These are phyloP conservation scores for Sebastes vulpes DNA, from an alignment of 2,797 vertebrate species.

Conservation along the genomic window DNA sequence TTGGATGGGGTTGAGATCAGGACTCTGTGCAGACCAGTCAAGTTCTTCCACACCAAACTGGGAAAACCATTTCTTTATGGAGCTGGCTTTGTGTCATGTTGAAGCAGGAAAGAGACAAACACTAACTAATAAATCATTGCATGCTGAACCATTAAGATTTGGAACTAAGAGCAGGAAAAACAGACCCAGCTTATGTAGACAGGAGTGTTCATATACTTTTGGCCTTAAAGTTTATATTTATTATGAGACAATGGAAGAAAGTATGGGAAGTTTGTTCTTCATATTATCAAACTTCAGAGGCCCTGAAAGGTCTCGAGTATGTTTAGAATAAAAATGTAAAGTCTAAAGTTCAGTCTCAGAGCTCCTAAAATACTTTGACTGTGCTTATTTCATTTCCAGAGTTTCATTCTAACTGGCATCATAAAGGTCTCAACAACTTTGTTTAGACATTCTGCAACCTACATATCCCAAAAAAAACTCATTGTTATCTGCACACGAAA, in stretches of 20 bases:
- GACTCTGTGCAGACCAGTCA: not conserved
- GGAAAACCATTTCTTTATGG: not conserved
- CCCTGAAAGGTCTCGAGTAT: constrained; percentile 1
- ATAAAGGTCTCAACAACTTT: constrained; percentile 47
- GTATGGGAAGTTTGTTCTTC: not conserved
- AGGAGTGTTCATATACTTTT: not conserved
- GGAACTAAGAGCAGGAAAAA: not conserved
- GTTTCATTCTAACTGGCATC: constrained; percentile 25
- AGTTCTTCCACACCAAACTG: not conserved
- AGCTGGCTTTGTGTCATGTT: not conserved
- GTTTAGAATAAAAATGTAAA: constrained; percentile 13
- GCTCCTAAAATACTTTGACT: constrained; percentile 8
- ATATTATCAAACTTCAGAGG: not conserved
- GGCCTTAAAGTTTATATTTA: not conserved
- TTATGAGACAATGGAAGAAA: not conserved
- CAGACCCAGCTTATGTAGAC: not conserved
- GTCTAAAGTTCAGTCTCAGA: constrained; percentile 16
- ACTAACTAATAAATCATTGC: not conserved
- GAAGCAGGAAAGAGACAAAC: not conserved
- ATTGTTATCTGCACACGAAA: not conserved
- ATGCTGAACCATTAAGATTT: not conserved
- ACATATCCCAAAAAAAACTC: constrained; percentile 11
- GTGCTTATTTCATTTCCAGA: constrained; percentile 11
- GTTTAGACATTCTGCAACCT: constrained; percentile 35
- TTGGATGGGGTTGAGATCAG: not conserved